phyloP scores from a whole-genome alignment of 2,113 vertebrate genomes.

The Catharus minimus region DNA sequence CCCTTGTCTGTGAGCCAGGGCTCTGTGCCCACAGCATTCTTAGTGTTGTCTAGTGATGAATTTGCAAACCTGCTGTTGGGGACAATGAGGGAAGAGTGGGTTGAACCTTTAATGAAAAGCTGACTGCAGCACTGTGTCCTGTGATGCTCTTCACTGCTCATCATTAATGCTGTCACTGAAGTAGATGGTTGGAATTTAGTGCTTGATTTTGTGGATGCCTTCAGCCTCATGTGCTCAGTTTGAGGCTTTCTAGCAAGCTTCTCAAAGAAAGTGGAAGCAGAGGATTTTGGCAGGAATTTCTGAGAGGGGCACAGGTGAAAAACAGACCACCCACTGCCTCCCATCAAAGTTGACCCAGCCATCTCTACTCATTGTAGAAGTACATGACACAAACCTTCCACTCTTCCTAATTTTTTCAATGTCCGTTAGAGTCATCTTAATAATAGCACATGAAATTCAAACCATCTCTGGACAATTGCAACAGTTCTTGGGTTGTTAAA shows the following conservation, averaged over 20 bases:
- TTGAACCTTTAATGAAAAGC: not conserved
- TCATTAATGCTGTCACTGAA: not conserved
- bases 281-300: not conserved
- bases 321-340: not conserved
- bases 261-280: not conserved
- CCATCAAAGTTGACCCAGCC: not conserved
- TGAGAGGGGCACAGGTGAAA: not conserved
- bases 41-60: not conserved
- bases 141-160: not conserved
- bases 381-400: not conserved
- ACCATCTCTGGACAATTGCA: not conserved
- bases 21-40: fast-evolving
- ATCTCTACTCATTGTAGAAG: not conserved
- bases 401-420: not conserved
- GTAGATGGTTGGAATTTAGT: not conserved
- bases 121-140: not conserved
- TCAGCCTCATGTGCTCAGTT: not conserved
- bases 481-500: not conserved
- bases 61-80: not conserved
- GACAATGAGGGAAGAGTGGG: not conserved
- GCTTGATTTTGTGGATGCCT: not conserved
- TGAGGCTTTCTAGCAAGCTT: not conserved
- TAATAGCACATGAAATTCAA: not conserved
- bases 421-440: not conserved
- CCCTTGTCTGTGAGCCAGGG: not conserved